Conservation (phyloP, 2,797 vertebrate genomes). For the Crocidura indochinensis region DNA sequence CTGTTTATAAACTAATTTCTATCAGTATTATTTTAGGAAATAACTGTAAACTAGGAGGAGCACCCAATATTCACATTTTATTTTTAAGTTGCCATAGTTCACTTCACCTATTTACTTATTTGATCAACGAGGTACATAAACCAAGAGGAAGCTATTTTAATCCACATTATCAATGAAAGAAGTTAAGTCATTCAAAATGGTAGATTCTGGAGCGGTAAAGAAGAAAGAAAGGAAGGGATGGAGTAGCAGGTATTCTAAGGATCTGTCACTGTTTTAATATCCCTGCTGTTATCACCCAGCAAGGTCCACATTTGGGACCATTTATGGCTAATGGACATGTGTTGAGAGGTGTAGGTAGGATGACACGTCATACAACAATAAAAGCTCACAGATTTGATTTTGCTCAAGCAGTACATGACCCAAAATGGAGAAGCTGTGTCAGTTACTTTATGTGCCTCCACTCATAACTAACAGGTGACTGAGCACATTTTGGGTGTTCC, state of each 20-base stretch:
- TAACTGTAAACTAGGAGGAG: background rate
- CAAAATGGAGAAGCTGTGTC: conserved; percentile 17
- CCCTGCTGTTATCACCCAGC: conserved; percentile 85
- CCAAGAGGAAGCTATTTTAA: conserved; percentile 36
- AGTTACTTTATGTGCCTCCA: conserved; percentile 53
- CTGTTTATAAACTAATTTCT: background rate
- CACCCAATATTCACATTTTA: background rate
- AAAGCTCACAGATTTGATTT: conserved; percentile 82
- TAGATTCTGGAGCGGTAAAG: background rate
- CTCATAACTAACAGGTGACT: conserved; percentile 61
- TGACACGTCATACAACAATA: conserved; percentile 75
- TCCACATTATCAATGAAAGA: conserved; percentile 55
- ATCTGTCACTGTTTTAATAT: conserved; percentile 82
- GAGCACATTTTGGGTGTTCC: conserved; percentile 18
- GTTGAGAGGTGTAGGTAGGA: conserved; percentile 85
- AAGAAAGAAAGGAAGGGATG: background rate
- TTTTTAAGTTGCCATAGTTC: background rate
- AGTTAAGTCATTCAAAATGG: conserved; percentile 80
- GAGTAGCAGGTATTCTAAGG: conserved; percentile 69
- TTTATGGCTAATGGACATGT: conserved; percentile 87
- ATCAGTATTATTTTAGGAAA: background rate
- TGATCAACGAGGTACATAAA: conserved; percentile 4
- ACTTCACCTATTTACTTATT: background rate
- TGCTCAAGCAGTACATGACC: conserved; percentile 44
- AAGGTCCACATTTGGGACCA: conserved; percentile 84